Percentiles rank a stretch among this genome's conserved stretches.
Conservation (phyloP, 1,140 invertebrate species). For the Zaprionus inermis region DNA sequence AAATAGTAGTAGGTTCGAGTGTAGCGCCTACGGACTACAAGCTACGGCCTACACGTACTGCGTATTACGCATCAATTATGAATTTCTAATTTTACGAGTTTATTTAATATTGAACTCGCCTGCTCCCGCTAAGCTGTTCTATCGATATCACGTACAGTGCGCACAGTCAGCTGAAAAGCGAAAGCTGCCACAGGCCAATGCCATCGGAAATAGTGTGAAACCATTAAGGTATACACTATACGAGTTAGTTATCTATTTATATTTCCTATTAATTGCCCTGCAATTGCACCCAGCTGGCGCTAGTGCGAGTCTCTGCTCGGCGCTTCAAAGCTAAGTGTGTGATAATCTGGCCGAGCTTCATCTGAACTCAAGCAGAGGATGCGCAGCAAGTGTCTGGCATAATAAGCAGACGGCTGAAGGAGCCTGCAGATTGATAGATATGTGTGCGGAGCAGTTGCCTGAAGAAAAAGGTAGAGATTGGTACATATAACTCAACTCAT, state of each 20-base stretch:
- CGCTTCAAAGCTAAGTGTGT: conserved; percentile 28
- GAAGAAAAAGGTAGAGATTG: too few species aligned
- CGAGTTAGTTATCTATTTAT: conserved; percentile 36
- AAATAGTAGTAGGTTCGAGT: neutral
- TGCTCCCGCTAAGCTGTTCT: conserved; percentile 38
- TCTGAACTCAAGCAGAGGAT: conserved; percentile 32
- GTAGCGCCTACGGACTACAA: conserved; percentile 19
- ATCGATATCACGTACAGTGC: conserved; percentile 71
- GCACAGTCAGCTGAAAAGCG: conserved; percentile 68
- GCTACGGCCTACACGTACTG: conserved; percentile 30
- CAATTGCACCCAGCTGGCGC: conserved; percentile 24
- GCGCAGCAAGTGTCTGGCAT: conserved; percentile 44
- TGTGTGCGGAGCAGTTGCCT: neutral
- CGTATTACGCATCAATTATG: conserved; percentile 76
- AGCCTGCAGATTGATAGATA: neutral
- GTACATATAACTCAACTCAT: neutral
- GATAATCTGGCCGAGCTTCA: conserved; percentile 33
- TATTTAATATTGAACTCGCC: conserved; percentile 23
- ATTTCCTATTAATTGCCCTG: conserved; percentile 52
- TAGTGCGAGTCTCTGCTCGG: conserved; percentile 21
- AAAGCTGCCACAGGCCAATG: conserved; percentile 70
- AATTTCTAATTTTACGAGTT: conserved; percentile 74
- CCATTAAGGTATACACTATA: conserved; percentile 19
- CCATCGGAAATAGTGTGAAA: conserved; percentile 51
- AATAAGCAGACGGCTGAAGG: conserved; percentile 38